Evolutionary conservation across 2,888 invertebrate species (phyloP).

Genomic region (Lasioglossum vierecki): DNA sequence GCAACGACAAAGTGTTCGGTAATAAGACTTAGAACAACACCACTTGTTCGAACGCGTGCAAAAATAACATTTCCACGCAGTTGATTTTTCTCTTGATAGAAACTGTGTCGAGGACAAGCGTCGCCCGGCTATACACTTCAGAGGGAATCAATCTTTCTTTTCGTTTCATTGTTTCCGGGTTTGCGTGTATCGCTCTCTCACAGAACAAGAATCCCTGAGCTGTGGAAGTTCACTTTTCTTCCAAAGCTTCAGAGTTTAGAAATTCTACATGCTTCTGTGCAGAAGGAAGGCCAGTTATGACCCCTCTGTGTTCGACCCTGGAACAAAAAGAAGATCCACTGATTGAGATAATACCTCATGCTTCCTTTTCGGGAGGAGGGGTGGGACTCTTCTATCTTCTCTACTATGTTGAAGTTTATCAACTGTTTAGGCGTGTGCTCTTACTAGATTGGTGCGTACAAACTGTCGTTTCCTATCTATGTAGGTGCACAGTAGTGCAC

Average conservation of each 20-base stretch:
- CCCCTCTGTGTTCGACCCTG: conserved; percentile 73
- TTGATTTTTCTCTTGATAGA: neutral
- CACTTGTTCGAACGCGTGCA: neutral
- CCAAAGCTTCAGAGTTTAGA: conserved; percentile 29
- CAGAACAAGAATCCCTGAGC: conserved; percentile 15
- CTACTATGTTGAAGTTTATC: conserved; percentile 4
- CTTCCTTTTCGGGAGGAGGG: neutral
- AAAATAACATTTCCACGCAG: conserved; percentile 21
- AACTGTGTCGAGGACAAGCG: neutral
- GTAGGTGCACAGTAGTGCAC: too few species aligned
- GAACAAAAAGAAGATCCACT: conserved; percentile 43
- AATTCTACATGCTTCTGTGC: conserved; percentile 56
- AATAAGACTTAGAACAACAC: conserved; percentile 21
- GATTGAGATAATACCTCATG: neutral
- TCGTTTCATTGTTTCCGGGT: conserved; percentile 1
- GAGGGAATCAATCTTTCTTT: neutral
- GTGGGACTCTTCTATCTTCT: neutral
- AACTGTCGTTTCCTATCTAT: neutral
- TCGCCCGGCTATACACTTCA: conserved; percentile 1
- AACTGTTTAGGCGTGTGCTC: neutral
- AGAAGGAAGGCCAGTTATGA: conserved; percentile 76
- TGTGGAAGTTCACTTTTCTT: neutral
- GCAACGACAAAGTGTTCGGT: conserved; percentile 6
- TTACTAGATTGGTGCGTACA: neutral
- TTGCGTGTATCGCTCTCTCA: conserved; percentile 32